Percentiles rank a stretch among this genome's conserved stretches.
These are phyloP conservation scores for Falcaria lacertinaria DNA, from an alignment of 2,888 invertebrate species.

Conservation along the genomic window DNA sequence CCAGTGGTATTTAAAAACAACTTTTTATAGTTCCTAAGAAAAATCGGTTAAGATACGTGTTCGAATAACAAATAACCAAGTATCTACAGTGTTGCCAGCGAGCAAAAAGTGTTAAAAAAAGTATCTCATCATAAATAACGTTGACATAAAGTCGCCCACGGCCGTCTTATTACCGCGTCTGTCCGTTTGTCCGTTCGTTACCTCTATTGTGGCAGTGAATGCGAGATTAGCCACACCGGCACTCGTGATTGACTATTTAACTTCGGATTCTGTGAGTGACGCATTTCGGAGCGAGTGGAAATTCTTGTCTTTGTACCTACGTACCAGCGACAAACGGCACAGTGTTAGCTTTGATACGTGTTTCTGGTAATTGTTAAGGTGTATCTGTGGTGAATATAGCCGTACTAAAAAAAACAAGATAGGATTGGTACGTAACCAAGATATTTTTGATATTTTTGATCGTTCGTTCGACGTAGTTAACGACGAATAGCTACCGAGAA, in stretches of 20 bases:
- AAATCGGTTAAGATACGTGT: neutral
- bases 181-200: conserved; percentile 77
- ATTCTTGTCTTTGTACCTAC: conserved; percentile 25
- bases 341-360: conserved; percentile 25
- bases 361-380: neutral
- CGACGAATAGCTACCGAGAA: conserved; percentile 24
- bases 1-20: neutral
- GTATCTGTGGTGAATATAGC: no score
- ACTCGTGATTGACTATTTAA: conserved; percentile 78
- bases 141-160: conserved; percentile 76
- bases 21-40: neutral
- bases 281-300: conserved; percentile 36
- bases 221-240: conserved; percentile 73
- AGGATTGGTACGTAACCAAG: no score
- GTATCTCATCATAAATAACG: conserved; percentile 73
- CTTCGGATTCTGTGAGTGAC: conserved; percentile 61
- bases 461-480: conserved; percentile 37
- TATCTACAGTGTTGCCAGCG: conserved; percentile 36
- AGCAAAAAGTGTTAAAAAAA: conserved; percentile 52
- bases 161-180: conserved; percentile 74
- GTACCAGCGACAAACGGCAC: conserved; percentile 9
- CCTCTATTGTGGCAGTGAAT: conserved; percentile 72
- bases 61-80: conserved; percentile 1
- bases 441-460: no score
- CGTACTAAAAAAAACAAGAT: no score